Evolutionary conservation across 2,888 invertebrate genomes (phyloP), one percentile per base, ranked within the genome.

Genomic region (Esperia sulphurella): DNA sequence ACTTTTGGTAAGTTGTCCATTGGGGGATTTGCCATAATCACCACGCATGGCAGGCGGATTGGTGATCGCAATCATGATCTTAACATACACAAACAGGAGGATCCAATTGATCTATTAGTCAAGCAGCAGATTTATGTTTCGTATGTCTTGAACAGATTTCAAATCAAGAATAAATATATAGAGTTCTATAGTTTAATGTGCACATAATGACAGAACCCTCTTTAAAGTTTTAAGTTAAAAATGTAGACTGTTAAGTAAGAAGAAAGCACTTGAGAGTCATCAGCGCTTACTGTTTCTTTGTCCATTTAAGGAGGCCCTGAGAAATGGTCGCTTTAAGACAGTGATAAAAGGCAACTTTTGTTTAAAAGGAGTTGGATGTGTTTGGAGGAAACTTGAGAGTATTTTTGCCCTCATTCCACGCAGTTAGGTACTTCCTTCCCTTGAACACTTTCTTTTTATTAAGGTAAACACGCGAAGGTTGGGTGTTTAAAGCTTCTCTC

Each of bases 331-430:
- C 61, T 75, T 68, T 63, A 74, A 33, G 68, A 69, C 71, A 66
- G 75, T 73, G 76, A 81, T 79, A 80, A 78, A 82, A 80, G 65
- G 73, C 68, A 77, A 79, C 76, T 79, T 78, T 79, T 74, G 75
- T 79, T 79, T 77, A 76, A 77, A 79, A 76, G 73, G 67, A 71
- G 70, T 75, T 68, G 68, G 73, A 74, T 72, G 74, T 70, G 56
- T 64, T 63, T 62, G 31, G 55, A 56, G 61, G 60, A 60, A 70
- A 69, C 64, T 69, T 63, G 63, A 66, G 66, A 66, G 65, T 68
- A 65, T 71, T 67, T 70, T 68, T 65, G 66, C 68, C 65, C 68
- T 63, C 59, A 57, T 48, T 41, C 35, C n/a, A 2, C 43, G 43
- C 30, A 58, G 58, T 64, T 61, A 64, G 61, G 60, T 64, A 69